These are phyloP conservation scores for Cricetomys ansorgei DNA, from an alignment of 2,113 vertebrate genomes.

Conservation along the genomic window DNA sequence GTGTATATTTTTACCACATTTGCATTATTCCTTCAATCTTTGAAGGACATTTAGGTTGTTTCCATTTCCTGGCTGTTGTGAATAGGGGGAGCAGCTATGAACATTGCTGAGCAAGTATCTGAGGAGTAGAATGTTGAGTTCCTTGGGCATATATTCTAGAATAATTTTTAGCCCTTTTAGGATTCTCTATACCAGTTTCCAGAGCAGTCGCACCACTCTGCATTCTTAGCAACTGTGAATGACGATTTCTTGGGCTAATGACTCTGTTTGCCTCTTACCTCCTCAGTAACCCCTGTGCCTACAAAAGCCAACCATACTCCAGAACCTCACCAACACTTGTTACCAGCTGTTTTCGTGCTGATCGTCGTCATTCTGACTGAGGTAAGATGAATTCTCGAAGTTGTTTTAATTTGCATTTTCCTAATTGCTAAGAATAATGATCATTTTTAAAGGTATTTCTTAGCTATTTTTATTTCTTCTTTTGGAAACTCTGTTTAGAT, in stretches of 20 bases:
- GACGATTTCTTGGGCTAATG: too few relatives aligned
- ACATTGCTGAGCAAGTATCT: background rate
- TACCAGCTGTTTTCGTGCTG: background rate
- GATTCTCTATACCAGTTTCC: background rate
- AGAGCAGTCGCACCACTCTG: background rate
- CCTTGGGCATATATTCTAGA: background rate
- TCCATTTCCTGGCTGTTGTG: background rate
- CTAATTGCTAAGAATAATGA: background rate
- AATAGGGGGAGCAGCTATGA: background rate
- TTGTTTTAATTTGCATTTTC: background rate
- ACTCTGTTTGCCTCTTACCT: too few relatives aligned
- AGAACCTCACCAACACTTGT: background rate
- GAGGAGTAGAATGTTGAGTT: background rate
- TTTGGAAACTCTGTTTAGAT: background rate
- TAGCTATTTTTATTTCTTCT: background rate
- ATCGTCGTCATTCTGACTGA: background rate
- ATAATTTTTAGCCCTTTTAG: background rate
- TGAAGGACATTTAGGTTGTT: background rate
- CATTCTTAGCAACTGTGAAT: background rate
- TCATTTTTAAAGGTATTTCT: background rate
- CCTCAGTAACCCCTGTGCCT: too few relatives aligned
- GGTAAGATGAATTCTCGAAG: background rate
- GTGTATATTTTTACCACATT: background rate
- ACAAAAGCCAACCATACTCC: too few relatives aligned
- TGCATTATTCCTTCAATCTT: background rate